These are phyloP conservation scores for Ceratina australensis DNA, from an alignment of 1,140 invertebrate species.

Conservation along the genomic window DNA sequence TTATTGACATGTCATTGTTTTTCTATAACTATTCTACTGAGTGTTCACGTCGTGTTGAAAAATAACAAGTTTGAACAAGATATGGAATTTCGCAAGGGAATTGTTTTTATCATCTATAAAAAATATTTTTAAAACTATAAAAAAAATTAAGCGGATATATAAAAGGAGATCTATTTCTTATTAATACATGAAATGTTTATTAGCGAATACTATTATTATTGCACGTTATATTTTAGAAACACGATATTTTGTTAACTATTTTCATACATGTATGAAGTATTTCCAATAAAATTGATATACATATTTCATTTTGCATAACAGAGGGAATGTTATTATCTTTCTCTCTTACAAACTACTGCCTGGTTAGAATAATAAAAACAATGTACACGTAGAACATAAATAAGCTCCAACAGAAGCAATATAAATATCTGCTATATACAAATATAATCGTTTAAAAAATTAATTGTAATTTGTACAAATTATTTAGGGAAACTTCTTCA, in stretches of 20 bases:
- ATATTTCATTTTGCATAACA: constrained; percentile 38
- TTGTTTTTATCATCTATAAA: too few species aligned
- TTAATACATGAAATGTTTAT: constrained; percentile 48
- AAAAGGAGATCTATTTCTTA: constrained; percentile 23
- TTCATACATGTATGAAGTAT: constrained; percentile 44
- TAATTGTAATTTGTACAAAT: constrained; percentile 25
- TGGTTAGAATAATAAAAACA: background rate
- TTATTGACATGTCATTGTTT: constrained; percentile 2
- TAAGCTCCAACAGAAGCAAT: constrained; percentile 19
- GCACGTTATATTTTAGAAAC: constrained; percentile 38
- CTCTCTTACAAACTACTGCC: background rate
- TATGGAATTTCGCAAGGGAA: constrained; percentile 1
- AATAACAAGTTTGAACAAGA: background rate
- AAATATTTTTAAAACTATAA: too few species aligned
- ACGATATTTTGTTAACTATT: constrained; percentile 36
- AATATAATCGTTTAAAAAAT: background rate
- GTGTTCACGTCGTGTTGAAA: background rate
- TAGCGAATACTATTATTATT: constrained; percentile 41
- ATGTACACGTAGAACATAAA: background rate
- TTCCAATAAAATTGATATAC: constrained; percentile 52
- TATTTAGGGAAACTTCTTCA: background rate
- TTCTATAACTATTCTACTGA: background rate
- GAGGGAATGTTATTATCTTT: constrained; percentile 12
- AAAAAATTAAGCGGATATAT: background rate
- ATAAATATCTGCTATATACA: constrained; percentile 38